Evolutionary conservation across 2,888 invertebrate genomes (phyloP).

Genomic region (Ophion costatus): DNA sequence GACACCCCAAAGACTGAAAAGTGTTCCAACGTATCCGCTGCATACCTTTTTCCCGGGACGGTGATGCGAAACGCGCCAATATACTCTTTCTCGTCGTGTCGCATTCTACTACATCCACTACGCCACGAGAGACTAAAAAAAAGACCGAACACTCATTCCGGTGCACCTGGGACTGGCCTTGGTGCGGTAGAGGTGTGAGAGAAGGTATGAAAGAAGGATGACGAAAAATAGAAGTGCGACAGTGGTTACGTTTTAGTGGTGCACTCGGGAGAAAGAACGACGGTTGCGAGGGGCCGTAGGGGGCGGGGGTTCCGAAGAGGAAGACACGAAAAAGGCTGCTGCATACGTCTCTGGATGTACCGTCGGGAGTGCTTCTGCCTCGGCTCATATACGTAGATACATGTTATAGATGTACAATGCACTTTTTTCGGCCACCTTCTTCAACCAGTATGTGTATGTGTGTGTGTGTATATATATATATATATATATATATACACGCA

Average conservation of each 20-base stretch:
- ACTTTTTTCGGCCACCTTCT: neutral
- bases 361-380: slow-evolving; percentile 12
- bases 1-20: no score
- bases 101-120: neutral
- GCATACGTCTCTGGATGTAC: slow-evolving; percentile 18
- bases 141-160: slow-evolving; percentile 13
- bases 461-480: neutral
- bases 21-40: no score
- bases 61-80: neutral
- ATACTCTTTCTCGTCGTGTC: neutral
- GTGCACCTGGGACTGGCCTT: slow-evolving; percentile 1
- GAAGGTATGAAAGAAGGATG: slow-evolving; percentile 8
- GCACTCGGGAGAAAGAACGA: neutral
- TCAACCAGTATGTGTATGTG: neutral
- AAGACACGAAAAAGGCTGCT: slow-evolving; percentile 6
- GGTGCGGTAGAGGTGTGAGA: neutral
- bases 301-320: neutral
- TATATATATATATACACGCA: no score
- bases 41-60: no score
- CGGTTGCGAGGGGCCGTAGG: no score
- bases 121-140: neutral
- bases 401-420: neutral
- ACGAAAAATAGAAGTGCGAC: slow-evolving; percentile 14
- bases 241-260: slow-evolving; percentile 38
- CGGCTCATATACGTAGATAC: slow-evolving; percentile 10